Percentiles rank a stretch among this genome's conserved stretches.
phyloP scores from a whole-genome alignment of 2,113 vertebrate species.

The Phodopus roborovskii region DNA sequence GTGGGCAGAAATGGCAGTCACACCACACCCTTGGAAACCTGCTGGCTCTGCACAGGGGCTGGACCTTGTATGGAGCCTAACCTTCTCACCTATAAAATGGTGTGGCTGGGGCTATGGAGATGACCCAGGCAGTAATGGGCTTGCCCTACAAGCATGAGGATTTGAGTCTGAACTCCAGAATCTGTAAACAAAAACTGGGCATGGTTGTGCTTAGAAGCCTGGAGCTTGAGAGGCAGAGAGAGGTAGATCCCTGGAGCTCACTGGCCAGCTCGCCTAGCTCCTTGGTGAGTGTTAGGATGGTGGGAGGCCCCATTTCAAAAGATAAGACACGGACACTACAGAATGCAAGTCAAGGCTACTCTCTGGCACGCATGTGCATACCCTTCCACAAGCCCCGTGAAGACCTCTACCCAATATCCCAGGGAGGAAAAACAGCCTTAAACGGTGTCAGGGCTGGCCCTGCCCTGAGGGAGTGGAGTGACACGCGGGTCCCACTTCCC shows the following conservation, averaged over 20 bases:
- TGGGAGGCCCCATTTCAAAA: background rate
- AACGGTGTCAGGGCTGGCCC: background rate
- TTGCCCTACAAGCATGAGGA: background rate
- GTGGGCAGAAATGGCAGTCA: rapidly evolving
- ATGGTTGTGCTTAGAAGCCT: background rate
- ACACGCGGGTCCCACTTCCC: background rate
- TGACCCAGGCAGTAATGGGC: background rate
- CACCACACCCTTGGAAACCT: background rate
- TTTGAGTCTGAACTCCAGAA: no score
- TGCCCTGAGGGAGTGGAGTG: slow-evolving; percentile 8
- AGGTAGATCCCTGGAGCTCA: background rate
- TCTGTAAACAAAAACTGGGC: background rate
- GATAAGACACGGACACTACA: no score
- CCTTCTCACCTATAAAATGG: background rate
- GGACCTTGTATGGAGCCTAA: background rate
- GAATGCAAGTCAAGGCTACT: no score
- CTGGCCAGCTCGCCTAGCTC: background rate
- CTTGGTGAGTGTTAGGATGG: background rate
- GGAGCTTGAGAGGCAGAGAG: background rate
- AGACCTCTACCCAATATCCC: slow-evolving; percentile 58
- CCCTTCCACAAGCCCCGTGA: background rate
- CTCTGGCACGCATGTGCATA: background rate
- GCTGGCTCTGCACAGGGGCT: background rate
- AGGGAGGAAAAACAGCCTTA: slow-evolving; percentile 60
- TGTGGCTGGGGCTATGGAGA: background rate